Evolutionary conservation across 2,888 invertebrate species (phyloP).

Genomic region (Celastrina argiolus): DNA sequence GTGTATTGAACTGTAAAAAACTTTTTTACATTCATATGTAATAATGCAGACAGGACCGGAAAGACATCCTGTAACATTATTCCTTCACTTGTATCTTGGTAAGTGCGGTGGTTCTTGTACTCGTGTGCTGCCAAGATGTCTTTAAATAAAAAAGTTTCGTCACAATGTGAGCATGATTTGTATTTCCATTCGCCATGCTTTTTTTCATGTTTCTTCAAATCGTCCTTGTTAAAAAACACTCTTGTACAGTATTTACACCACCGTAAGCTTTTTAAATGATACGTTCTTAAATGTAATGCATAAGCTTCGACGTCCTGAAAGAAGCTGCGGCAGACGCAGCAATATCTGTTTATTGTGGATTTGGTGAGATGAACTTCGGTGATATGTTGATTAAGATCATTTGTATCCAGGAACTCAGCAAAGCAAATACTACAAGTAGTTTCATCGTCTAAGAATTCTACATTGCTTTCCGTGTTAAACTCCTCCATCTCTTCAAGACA

Average conservation of each 20-base stretch:
- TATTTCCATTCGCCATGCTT: conserved; percentile 40
- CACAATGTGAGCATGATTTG: conserved; percentile 51
- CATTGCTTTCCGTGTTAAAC: conserved; percentile 8
- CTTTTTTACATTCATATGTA: conserved; percentile 45
- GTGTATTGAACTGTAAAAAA: conserved; percentile 39
- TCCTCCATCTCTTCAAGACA: not conserved
- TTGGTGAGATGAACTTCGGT: conserved; percentile 45
- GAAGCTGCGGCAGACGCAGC: conserved; percentile 45
- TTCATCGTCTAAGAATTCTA: conserved; percentile 35
- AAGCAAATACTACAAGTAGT: conserved; percentile 48
- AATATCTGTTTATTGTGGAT: conserved; percentile 33
- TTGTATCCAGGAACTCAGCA: conserved; percentile 58
- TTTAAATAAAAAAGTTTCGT: conserved; percentile 34
- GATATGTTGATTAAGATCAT: conserved; percentile 51
- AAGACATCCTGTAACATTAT: conserved; percentile 41
- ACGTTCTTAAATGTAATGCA: conserved; percentile 48
- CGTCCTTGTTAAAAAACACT: conserved; percentile 39
- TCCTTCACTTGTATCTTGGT: conserved; percentile 47
- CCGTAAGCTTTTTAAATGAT: conserved; percentile 43
- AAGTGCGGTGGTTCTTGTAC: conserved; percentile 33
- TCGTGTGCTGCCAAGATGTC: conserved; percentile 46
- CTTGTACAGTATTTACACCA: conserved; percentile 50
- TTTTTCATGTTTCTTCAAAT: conserved; percentile 41
- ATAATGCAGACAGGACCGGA: conserved; percentile 44
- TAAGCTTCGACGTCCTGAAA: conserved; percentile 43